phyloP scores from a whole-genome alignment of 2,113 vertebrate species.

The Bucco capensis region DNA sequence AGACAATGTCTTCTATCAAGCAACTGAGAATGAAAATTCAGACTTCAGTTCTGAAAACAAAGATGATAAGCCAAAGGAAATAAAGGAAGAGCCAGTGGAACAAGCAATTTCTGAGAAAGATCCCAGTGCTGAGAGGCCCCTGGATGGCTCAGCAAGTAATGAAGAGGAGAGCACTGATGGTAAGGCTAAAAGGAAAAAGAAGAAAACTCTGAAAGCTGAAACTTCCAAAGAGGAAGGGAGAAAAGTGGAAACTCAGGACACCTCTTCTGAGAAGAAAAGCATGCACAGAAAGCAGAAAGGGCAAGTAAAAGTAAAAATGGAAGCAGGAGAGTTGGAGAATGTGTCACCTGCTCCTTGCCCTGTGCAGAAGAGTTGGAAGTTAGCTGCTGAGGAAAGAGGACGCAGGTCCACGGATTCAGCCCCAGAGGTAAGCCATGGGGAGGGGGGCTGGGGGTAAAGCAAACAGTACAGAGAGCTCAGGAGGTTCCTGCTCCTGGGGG shows the following conservation, averaged over 20 bases:
- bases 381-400: conserved; percentile 58
- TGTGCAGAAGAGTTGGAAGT: conserved; percentile 54
- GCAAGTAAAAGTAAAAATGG: conserved; percentile 65
- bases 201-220: conserved; percentile 75
- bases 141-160: conserved; percentile 49
- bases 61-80: conserved; percentile 27
- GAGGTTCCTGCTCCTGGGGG: neutral
- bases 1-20: conserved; percentile 9
- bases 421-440: conserved; percentile 66
- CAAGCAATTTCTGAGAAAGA: conserved; percentile 23
- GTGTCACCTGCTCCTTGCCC: neutral
- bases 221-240: conserved; percentile 64
- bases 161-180: conserved; percentile 66
- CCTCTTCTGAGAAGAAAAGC: conserved; percentile 74
- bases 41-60: conserved; percentile 36
- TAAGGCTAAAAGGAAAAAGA: conserved; percentile 77
- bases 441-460: neutral
- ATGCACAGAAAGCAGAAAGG: conserved; percentile 68
- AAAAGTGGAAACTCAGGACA: conserved; percentile 73
- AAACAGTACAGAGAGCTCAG: neutral
- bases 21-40: conserved; percentile 35
- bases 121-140: neutral
- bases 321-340: conserved; percentile 67
- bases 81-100: conserved; percentile 9
- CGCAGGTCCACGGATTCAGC: conserved; percentile 70